Conservation (phyloP, 2,888 invertebrate genomes). For the Sinotaia quadrata region DNA sequence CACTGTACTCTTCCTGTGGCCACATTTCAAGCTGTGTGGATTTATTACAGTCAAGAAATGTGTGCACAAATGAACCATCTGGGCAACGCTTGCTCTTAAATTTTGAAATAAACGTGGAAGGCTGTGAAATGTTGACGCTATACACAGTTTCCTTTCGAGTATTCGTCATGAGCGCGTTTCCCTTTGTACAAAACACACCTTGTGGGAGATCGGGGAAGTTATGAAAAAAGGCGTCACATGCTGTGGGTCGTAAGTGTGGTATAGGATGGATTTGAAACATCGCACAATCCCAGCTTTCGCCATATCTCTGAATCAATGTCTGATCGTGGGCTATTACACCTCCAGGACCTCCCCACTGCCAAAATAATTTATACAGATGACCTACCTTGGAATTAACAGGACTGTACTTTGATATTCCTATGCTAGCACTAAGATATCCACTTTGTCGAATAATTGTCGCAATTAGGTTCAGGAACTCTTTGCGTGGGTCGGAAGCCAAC, state of each 20-base stretch:
- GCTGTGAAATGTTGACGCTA: neutral
- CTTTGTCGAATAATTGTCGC: too few relatives aligned
- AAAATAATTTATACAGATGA: constrained; percentile 5
- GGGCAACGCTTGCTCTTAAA: constrained; percentile 13
- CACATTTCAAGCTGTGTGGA: too few relatives aligned
- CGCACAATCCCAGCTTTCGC: constrained; percentile 12
- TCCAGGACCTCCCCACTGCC: constrained; percentile 23
- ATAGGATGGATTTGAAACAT: too few relatives aligned
- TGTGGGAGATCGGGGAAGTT: too few relatives aligned
- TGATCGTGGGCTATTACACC: constrained; percentile 16
- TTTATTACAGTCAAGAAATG: constrained; percentile 14
- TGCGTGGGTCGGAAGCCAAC: too few relatives aligned
- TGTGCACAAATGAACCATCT: constrained; percentile 22
- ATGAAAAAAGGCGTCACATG: too few relatives aligned
- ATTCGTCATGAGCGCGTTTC: neutral
- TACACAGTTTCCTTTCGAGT: too few relatives aligned
- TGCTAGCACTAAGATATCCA: too few relatives aligned
- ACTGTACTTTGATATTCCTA: constrained; percentile 3
- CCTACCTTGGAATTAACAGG: neutral
- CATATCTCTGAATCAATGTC: constrained; percentile 1
- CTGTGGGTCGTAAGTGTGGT: too few relatives aligned
- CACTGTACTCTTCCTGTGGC: too few relatives aligned
- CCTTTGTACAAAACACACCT: constrained; percentile 10
- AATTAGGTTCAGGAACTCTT: too few relatives aligned
- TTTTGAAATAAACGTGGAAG: neutral